Conservation (phyloP, 92 coral and sea anemone species). For the Epizoanthus fatuus region DNA sequence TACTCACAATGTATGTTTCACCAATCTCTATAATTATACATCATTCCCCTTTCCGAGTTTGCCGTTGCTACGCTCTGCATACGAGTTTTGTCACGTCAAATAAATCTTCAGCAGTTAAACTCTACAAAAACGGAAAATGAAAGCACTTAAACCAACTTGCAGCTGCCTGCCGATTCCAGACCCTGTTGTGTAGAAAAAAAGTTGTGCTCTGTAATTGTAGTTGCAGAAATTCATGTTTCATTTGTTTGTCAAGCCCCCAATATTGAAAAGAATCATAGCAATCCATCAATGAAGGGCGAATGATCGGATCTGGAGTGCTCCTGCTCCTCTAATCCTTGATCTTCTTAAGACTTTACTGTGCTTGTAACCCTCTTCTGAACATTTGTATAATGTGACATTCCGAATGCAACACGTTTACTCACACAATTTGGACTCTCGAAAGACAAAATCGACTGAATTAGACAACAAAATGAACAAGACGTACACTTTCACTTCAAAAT, state of each 20-base stretch:
- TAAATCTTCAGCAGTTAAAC: background rate
- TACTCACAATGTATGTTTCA: conserved; percentile 8
- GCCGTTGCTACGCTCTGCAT: background rate
- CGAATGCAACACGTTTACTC: conserved; percentile 29
- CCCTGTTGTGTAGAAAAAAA: too few relatives aligned
- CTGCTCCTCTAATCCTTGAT: conserved; percentile 8
- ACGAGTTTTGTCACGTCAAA: background rate
- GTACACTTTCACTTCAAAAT: conserved; percentile 9
- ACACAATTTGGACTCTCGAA: conserved; percentile 33
- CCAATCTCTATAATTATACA: conserved; percentile 10
- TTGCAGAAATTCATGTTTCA: too few relatives aligned
- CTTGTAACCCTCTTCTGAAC: background rate
- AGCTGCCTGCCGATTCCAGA: conserved; percentile 11
- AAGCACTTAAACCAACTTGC: background rate
- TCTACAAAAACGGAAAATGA: conserved; percentile 9
- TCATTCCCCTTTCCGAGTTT: background rate
- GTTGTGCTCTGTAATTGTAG: too few relatives aligned
- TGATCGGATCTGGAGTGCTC: conserved; percentile 20
- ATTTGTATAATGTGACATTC: conserved; percentile 21
- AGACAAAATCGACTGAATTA: conserved; percentile 38
- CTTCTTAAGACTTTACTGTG: conserved; percentile 21
- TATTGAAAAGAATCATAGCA: conserved; percentile 5
- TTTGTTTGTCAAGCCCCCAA: too few relatives aligned
- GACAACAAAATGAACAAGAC: conserved; percentile 1
- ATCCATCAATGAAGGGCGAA: conserved; percentile 3